These are phyloP conservation scores for Ataeniobius toweri DNA, from an alignment of 2,797 vertebrate genomes.

Conservation along the genomic window DNA sequence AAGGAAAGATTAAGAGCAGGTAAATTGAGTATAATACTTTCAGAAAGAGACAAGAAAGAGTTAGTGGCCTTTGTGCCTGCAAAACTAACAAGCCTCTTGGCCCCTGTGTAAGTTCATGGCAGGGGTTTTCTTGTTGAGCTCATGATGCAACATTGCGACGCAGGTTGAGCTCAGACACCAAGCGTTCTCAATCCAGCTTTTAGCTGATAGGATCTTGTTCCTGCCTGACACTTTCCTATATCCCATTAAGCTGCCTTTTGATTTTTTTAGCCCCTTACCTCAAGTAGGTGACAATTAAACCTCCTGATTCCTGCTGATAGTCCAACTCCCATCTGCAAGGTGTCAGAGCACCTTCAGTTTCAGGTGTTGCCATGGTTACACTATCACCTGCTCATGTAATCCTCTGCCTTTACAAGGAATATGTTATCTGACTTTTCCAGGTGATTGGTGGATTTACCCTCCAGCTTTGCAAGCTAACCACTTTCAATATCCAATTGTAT, in stretches of 20 bases:
- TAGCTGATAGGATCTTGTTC: conserved; percentile 40
- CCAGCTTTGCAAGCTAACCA: conserved; percentile 13
- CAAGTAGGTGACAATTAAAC: conserved; percentile 44
- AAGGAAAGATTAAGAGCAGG: not conserved
- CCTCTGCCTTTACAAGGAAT: conserved; percentile 1
- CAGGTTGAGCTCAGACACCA: conserved; percentile 20
- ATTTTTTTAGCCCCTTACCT: conserved; percentile 34
- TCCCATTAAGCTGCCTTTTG: conserved; percentile 44
- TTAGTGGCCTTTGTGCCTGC: not conserved
- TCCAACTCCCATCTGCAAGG: conserved; percentile 14
- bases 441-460: conserved; percentile 24
- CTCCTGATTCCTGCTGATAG: conserved; percentile 31
- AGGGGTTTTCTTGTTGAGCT: conserved; percentile 13
- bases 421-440: conserved; percentile 12
- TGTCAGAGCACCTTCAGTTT: conserved; percentile 5
- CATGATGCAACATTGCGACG: conserved; percentile 29
- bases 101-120: conserved; percentile 13
- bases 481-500: conserved; percentile 4
- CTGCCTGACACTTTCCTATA: conserved; percentile 6
- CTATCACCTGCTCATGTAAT: conserved; percentile 11
- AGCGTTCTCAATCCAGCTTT: conserved; percentile 40
- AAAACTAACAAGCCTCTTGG: not conserved
- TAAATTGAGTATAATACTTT: not conserved
- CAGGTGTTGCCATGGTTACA: conserved; percentile 28
- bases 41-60: not conserved